These are phyloP conservation scores for Caracal caracal DNA, from an alignment of 2,113 vertebrate species.

Conservation along the genomic window DNA sequence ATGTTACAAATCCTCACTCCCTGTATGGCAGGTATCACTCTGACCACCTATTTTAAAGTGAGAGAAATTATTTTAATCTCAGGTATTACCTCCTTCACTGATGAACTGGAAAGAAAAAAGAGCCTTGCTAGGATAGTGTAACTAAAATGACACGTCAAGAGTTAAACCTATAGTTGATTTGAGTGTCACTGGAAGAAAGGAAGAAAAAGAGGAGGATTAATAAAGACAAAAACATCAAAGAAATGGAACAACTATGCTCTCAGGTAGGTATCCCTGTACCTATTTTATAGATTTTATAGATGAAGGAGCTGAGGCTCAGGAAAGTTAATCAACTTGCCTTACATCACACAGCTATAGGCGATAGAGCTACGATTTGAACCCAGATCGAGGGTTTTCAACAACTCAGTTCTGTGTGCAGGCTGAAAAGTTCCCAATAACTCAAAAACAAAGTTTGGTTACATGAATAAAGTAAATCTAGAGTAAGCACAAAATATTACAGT, in stretches of 20 bases:
- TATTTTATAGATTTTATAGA: not conserved
- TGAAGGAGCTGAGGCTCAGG: not conserved
- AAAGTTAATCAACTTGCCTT: not conserved
- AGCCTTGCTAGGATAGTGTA: not conserved
- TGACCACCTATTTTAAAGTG: not conserved
- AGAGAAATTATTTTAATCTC: constrained; percentile 4
- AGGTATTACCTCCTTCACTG: not conserved
- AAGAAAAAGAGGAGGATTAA: not conserved
- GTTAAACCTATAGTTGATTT: not conserved
- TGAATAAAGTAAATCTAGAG: constrained; percentile 35
- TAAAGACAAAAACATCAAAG: not conserved
- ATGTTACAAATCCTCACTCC: not conserved
- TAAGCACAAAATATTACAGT: constrained; percentile 43
- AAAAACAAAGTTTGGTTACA: constrained; percentile 36
- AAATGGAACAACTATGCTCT: not conserved
- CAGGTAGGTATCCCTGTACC: not conserved
- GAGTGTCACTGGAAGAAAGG: not conserved
- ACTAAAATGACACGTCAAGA: not conserved
- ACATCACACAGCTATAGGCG: not conserved
- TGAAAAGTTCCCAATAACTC: not conserved
- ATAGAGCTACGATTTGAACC: not conserved
- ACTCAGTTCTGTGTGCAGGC: not conserved
- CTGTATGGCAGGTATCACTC: not conserved
- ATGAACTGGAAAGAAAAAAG: not conserved
- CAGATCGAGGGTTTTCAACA: not conserved